phyloP scores from a whole-genome alignment of 2,113 vertebrate species.

The Heptranchias perlo region DNA sequence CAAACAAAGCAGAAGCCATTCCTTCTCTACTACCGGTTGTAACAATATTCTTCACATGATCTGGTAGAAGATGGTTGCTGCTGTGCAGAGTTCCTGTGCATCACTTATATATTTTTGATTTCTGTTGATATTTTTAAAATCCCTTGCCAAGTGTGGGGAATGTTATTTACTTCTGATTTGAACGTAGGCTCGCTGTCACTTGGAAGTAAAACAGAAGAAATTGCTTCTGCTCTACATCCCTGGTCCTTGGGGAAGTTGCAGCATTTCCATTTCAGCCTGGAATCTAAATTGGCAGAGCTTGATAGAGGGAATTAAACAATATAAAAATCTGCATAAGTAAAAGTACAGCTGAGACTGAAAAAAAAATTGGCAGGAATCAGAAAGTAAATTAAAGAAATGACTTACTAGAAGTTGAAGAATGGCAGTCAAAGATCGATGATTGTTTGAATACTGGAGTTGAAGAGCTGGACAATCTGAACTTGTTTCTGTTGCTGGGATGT shows the following conservation, averaged over 20 bases:
- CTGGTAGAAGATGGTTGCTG: not conserved
- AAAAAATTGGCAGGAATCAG: too few species aligned
- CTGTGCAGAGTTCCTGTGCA: not conserved
- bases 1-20: not conserved
- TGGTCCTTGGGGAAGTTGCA: not conserved
- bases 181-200: not conserved
- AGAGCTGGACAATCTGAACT: not conserved
- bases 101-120: not conserved
- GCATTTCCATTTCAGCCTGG: not conserved
- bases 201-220: not conserved
- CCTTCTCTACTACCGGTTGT: not conserved
- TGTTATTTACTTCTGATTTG: slow-evolving; percentile 14
- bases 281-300: not conserved
- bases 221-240: not conserved
- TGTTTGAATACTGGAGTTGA: not conserved
- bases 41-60: not conserved
- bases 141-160: not conserved
- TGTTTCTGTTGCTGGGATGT: not conserved
- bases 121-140: not conserved
- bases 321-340: not conserved
- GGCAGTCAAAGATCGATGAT: not conserved
- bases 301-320: not conserved
- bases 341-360: not conserved
- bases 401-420: not conserved
- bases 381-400: not conserved